phyloP scores from a whole-genome alignment of 2,888 invertebrate species.

The Melolontha melolontha region DNA sequence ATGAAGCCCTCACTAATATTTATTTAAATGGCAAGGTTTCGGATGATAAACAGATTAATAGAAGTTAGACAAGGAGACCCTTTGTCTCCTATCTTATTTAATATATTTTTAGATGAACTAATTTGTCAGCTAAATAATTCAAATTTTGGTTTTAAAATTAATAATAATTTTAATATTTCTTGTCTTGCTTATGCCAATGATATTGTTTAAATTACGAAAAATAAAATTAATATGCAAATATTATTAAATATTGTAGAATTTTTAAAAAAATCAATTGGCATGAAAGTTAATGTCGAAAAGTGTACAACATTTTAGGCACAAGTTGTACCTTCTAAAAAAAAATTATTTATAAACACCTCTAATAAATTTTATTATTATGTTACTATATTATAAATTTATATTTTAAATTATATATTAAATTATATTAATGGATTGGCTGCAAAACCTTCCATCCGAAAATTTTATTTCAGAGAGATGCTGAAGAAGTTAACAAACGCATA shows the following conservation, averaged over 20 bases:
- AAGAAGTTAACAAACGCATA: no score
- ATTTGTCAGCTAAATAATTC: slow-evolving; percentile 33
- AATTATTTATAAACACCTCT: slow-evolving; percentile 29
- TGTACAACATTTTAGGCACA: slow-evolving; percentile 38
- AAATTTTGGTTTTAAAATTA: background rate
- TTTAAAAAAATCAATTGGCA: slow-evolving; percentile 47
- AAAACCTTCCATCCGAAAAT: no score
- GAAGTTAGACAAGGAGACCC: slow-evolving; percentile 10
- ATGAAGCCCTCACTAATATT: background rate
- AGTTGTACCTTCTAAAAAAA: slow-evolving; percentile 29
- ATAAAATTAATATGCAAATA: slow-evolving; percentile 52
- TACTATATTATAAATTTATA: no score
- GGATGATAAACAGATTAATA: background rate
- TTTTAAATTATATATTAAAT: no score
- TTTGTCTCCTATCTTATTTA: background rate
- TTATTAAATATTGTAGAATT: slow-evolving; percentile 44
- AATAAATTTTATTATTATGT: slow-evolving; percentile 9
- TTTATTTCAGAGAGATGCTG: no score
- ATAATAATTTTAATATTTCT: background rate
- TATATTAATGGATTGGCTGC: no score
- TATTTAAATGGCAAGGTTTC: background rate
- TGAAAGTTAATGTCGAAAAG: slow-evolving; percentile 48
- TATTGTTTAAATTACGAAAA: slow-evolving; percentile 56
- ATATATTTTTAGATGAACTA: slow-evolving; percentile 45
- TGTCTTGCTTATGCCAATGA: slow-evolving; percentile 61